A percentile compares a stretch with the other conserved stretches of the same genome.
These are phyloP conservation scores for Indri indri DNA, from an alignment of 2,113 vertebrate genomes.

Conservation along the genomic window DNA sequence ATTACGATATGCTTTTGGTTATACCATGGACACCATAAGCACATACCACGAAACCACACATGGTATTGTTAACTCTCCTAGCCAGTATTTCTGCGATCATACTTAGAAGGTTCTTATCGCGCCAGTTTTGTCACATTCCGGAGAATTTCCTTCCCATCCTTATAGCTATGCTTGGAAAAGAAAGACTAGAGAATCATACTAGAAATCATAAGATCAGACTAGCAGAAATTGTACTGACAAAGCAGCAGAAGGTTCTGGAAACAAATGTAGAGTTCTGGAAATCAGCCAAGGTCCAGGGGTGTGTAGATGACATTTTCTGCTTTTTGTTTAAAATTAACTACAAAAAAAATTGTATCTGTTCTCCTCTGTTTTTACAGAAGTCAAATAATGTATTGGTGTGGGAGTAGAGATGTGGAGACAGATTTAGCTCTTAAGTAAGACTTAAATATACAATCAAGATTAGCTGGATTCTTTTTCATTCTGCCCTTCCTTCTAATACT, in stretches of 20 bases:
- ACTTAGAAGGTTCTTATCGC: not conserved
- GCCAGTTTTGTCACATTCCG: not conserved
- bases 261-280: not conserved
- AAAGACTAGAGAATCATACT: slow-evolving; percentile 29
- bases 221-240: not conserved
- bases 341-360: not conserved
- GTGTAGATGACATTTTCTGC: not conserved
- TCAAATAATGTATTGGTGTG: slow-evolving; percentile 5
- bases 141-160: not conserved
- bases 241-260: slow-evolving; percentile 17
- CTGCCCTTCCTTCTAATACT: slow-evolving; percentile 40
- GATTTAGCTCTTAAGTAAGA: slow-evolving; percentile 48
- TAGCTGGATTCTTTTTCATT: slow-evolving; percentile 50
- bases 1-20: not conserved
- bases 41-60: not conserved
- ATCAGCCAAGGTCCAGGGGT: not conserved
- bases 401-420: not conserved
- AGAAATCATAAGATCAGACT: not conserved
- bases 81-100: not conserved
- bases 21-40: not conserved
- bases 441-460: slow-evolving; percentile 34
- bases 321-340: slow-evolving; percentile 27
- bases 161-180: not conserved
- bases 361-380: slow-evolving; percentile 34
- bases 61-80: not conserved